Base-by-base conservation (phyloP, 2,113 vertebrate genomes). In the Fukomys damarensis region DNA sequence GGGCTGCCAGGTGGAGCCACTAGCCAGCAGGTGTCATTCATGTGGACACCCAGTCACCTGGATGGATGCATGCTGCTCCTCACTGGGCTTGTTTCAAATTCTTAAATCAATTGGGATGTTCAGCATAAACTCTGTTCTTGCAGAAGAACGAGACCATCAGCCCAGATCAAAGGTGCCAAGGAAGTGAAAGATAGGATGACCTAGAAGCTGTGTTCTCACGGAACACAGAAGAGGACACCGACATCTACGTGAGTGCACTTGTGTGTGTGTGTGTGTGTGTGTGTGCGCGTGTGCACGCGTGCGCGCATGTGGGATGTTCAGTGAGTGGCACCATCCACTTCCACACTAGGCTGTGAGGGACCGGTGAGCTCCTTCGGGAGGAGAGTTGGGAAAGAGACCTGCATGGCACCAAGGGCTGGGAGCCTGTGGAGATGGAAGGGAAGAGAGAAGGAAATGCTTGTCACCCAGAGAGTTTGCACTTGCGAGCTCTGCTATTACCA, bases 401-500 rank as follows among this genome's bases (percentile, higher is more conserved):
- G 12, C 61, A 0, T 35, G 2, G 4, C 7, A 3, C 35, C 10
- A 11, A 52, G 35, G 32, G 28, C 2, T 12, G 35, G 41, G 59
- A 59, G 10, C 66, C 30, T 72, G 70, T 65, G 82, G 80, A 0
- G 0, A 66, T 5, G 63, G 93, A 32, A 89, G 95, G 19, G 5
- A 41, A 22, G 77, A 16, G 17, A 59, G 22, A 54, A 0, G 0
- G 10, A 12, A 54, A 38, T 66, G 76, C 65, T 93, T 86, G 46
- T 95, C 94, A 93, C 63, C 80, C 88, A 94, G 93, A 93, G 97
- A 91, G 72, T 96, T 41, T 19, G 0, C 59, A 41, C 2, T 2
- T 46, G 92, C 14, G 17, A 96, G 30, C 32, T 91, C 85, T 93
- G 93, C 83, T 83, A 46, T 95, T 96, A 86, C 91, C 24, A 41